Conservation (phyloP, 2,888 invertebrate genomes). For the Agrypnus murinus region DNA sequence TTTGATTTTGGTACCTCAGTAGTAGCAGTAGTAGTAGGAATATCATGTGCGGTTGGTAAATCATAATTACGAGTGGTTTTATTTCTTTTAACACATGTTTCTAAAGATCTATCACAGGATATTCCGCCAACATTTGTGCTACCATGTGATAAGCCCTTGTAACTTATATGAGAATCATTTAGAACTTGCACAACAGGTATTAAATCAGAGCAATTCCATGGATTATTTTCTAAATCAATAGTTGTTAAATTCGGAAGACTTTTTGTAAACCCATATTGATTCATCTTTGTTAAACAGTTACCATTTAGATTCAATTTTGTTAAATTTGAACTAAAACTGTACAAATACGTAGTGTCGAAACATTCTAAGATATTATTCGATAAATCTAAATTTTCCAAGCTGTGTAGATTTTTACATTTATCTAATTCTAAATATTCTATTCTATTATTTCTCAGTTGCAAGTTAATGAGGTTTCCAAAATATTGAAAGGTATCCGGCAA, state of each 20-base stretch:
- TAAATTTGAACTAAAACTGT: constrained; percentile 54
- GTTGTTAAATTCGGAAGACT: constrained; percentile 52
- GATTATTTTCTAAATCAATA: constrained; percentile 60
- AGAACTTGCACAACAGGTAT: constrained; percentile 52
- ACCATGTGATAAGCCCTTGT: constrained; percentile 21
- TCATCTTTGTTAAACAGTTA: constrained; percentile 58
- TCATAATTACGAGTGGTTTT: background rate
- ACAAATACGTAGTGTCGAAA: constrained; percentile 56
- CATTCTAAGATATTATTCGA: constrained; percentile 51
- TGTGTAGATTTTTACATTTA: constrained; percentile 56
- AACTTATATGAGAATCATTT: constrained; percentile 48
- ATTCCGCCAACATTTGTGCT: constrained; percentile 43
- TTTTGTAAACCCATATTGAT: constrained; percentile 51
- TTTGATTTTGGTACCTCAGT: background rate
- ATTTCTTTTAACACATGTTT: background rate
- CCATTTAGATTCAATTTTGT: constrained; percentile 58
- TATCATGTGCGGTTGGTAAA: background rate
- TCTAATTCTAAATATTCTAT: constrained; percentile 53
- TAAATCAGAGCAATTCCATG: constrained; percentile 60
- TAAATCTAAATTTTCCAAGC: constrained; percentile 49
- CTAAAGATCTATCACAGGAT: constrained; percentile 43
- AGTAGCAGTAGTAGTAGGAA: too few species aligned
- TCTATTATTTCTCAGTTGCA: constrained; percentile 58
- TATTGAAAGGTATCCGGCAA: constrained; percentile 44
- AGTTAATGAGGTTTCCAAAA: constrained; percentile 50